phyloP scores from a whole-genome alignment of 2,888 invertebrate genomes.

The Meiosimyza decipiens region DNA sequence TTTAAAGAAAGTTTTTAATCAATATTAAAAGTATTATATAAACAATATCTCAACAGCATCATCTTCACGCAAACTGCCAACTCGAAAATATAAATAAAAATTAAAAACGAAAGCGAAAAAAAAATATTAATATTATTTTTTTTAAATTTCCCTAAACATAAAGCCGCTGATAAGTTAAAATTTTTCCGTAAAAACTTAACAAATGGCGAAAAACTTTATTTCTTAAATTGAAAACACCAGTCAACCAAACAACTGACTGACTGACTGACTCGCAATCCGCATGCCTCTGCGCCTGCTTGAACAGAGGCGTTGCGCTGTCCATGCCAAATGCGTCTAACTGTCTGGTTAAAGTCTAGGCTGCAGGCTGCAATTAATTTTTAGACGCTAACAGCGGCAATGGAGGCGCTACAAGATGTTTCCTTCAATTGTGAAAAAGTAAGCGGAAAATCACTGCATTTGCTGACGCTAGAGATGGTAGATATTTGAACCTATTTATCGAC shows the following conservation, averaged over 20 bases:
- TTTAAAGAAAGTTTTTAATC: too few species aligned
- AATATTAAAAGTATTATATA: too few species aligned
- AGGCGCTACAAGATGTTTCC: neutral
- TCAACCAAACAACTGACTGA: neutral
- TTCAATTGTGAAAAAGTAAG: neutral
- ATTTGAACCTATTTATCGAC: too few species aligned
- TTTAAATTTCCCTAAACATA: neutral
- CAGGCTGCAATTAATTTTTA: neutral
- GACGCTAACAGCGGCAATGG: neutral
- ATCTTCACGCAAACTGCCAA: too few species aligned
- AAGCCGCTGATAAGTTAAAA: slow-evolving; percentile 9
- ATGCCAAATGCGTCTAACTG: neutral
- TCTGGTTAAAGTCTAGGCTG: slow-evolving; percentile 6
- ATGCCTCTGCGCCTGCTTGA: too few species aligned
- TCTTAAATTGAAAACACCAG: neutral
- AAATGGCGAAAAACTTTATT: slow-evolving; percentile 4
- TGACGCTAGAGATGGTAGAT: too few species aligned
- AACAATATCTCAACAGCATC: too few species aligned
- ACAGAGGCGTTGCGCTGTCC: neutral
- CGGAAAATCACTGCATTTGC: too few species aligned
- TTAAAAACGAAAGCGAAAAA: neutral
- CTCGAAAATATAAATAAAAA: neutral
- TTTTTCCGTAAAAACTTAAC: neutral
- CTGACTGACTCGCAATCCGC: too few species aligned
- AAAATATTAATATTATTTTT: neutral